phyloP scores from a whole-genome alignment of 2,113 vertebrate species.

The Callopanchax toddi region DNA sequence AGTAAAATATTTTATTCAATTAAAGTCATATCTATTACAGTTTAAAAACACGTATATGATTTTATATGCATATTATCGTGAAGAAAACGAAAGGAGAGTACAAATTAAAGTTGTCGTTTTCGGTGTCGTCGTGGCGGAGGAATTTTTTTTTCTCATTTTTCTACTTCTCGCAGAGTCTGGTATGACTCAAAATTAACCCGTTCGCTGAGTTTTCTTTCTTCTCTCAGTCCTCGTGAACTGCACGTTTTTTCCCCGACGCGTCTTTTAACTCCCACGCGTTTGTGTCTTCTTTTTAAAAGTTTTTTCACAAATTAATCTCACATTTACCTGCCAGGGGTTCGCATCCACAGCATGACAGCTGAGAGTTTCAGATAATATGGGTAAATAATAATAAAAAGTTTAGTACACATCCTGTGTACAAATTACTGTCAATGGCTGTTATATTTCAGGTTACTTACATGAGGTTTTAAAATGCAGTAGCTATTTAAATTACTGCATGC shows the following conservation, averaged over 20 bases:
- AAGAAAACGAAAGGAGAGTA: too few relatives aligned
- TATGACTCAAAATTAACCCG: constrained; percentile 82
- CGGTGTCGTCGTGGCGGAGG: constrained; percentile 77
- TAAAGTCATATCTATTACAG: neutral
- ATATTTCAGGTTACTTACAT: neutral
- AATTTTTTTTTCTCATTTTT: constrained; percentile 81
- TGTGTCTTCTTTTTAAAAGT: neutral
- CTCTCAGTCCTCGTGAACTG: constrained; percentile 27
- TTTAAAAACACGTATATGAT: rapidly evolving
- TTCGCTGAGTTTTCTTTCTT: constrained; percentile 54
- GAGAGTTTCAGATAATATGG: neutral
- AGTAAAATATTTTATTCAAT: neutral
- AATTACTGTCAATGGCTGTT: neutral
- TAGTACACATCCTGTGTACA: neutral
- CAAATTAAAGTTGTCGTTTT: constrained; percentile 36
- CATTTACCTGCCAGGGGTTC: too few relatives aligned
- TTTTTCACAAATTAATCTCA: neutral
- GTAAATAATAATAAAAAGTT: neutral
- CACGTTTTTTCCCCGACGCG: constrained; percentile 49
- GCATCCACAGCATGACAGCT: neutral
- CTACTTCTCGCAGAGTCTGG: constrained; percentile 68
- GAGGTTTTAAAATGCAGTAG: too few relatives aligned
- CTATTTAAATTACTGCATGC: too few relatives aligned
- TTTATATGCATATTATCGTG: rapidly evolving
- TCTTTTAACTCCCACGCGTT: constrained; percentile 38